Evolutionary conservation across 2,797 vertebrate species (phyloP), one percentile per base, ranked within the genome.

Genomic region (Enteromius thamalakanensis): DNA sequence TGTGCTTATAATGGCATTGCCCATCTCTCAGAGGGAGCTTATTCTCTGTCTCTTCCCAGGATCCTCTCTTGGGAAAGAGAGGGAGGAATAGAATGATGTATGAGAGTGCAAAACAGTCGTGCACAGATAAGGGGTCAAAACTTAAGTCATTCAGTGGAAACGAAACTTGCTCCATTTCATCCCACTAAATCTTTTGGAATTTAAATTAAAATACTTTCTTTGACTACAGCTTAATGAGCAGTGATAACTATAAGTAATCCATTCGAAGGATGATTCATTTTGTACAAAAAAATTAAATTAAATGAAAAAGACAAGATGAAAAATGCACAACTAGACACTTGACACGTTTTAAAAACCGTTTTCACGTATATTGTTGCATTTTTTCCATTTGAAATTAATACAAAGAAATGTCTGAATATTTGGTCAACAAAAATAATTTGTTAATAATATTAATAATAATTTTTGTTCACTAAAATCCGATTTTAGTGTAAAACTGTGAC

Each of bases 21-120:
- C 76, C 77, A 32, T 55, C 68, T 86, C 83, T 82, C 68, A 60
- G 62, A 64, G 86, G 86, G 82, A 29, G 77, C 82, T 80, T 53
- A 79, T 72, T 79, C 53, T 87, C 47, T 78, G 49, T 40, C 55
- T 85, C 79, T 81, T 74, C 81, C 47, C 74, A 60, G 14, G 49
- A 81, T 62, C 79, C 47, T 72, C 84, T 80, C 77, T 49, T 53
- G 82, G 68, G 83, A 65, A 34, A 79, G 49, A 79, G 34, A 26
- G 58, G 40, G 62, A 80, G 79, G 47, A 23, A 51, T 42, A 71
- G 60, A 58, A 74, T 75, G 71, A 82, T 82, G 62, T 58, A 82
- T 69, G 81, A 64, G 45, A 49, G 67, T 64, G 60, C 15, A 84
- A 42, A 84, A 72, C 76, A 62, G 60, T 62, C 37, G 15, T 79